Evolutionary conservation across 1,140 invertebrate species (phyloP), one percentile per base, ranked within the genome.

Genomic region (Sycophaga agraensis): DNA sequence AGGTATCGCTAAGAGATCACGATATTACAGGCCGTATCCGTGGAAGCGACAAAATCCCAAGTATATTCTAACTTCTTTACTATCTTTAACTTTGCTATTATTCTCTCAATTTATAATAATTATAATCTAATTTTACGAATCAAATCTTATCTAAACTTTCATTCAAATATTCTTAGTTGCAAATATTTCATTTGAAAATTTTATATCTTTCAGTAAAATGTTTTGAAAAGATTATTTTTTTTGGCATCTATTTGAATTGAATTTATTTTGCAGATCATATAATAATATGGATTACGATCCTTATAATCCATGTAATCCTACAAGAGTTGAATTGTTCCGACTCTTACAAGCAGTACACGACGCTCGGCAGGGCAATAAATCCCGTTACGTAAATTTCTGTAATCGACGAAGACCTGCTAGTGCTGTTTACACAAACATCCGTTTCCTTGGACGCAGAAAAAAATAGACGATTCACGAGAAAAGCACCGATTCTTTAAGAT

Each of bases 361-460:
- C 62, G 82, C 84, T 56, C 78, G 82, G 21, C 80, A 81, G 51
- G 85, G 84, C 0, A 83, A 83, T 57, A 71, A 71, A 53, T 78
- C 81, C 28, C 77, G 80, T 63, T 81, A 80, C n/a, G 79, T 87
- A 0, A 80, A 84, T 62, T 87, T 87, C 70, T 87, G 86, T 67
- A 86, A 86, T 70, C 75, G 85, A 31, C 82, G 81, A 59, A 78
- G 85, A 63, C 83, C 84, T 0, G 84, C 85, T 16, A 78, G 78
- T 48, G 74, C 82, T 8, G 80, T 87, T 14, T 85, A 85, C 66
- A 86, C 85, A 59, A 87, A 86, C 68, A 86, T 87, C 59, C 81
- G 85, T n/a, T 87, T 86, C 68, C 69, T 86, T 42, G 85, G 85
- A 16, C 53, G 61, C 9, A 51, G 48, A 58, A 51, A 28, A 58